Percentiles rank a stretch among this genome's conserved stretches.
Conservation (phyloP, 2,888 invertebrate species). For the Idaea straminata region DNA sequence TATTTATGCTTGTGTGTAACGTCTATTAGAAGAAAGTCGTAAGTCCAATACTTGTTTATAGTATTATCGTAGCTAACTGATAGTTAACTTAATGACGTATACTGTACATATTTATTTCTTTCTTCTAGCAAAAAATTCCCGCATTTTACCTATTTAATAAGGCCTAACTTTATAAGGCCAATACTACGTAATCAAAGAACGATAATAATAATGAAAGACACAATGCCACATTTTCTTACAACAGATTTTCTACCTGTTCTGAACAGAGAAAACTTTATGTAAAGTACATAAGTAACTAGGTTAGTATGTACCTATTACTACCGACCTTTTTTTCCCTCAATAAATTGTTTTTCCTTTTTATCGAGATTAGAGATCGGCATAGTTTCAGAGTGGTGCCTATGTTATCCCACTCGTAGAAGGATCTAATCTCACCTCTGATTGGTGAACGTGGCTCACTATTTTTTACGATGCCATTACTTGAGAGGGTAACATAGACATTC, state of each 20-base stretch:
- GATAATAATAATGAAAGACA: background rate
- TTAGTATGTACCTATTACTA: constrained; percentile 13
- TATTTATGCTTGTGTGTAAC: too few relatives aligned
- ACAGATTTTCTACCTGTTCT: background rate
- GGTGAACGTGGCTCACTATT: constrained; percentile 61
- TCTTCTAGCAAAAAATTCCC: background rate
- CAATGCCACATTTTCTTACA: background rate
- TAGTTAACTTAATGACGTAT: too few relatives aligned
- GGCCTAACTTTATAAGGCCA: background rate
- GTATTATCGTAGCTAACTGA: too few relatives aligned
- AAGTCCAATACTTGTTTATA: too few relatives aligned
- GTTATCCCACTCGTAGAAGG: constrained; percentile 19
- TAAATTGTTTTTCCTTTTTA: constrained; percentile 65
- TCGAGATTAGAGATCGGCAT: constrained; percentile 47
- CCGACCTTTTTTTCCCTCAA: constrained; percentile 36
- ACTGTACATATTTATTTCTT: background rate
- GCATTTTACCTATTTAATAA: background rate
- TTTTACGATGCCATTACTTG: constrained; percentile 61
- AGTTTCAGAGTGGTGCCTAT: constrained; percentile 35
- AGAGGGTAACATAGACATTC: constrained; percentile 25
- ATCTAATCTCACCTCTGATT: constrained; percentile 70
- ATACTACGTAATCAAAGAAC: too few relatives aligned
- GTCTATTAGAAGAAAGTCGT: too few relatives aligned
- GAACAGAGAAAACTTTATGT: constrained; percentile 13
- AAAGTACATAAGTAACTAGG: constrained; percentile 21